Conservation (phyloP, 2,888 invertebrate species). For the Tolmerus cingulatus region DNA sequence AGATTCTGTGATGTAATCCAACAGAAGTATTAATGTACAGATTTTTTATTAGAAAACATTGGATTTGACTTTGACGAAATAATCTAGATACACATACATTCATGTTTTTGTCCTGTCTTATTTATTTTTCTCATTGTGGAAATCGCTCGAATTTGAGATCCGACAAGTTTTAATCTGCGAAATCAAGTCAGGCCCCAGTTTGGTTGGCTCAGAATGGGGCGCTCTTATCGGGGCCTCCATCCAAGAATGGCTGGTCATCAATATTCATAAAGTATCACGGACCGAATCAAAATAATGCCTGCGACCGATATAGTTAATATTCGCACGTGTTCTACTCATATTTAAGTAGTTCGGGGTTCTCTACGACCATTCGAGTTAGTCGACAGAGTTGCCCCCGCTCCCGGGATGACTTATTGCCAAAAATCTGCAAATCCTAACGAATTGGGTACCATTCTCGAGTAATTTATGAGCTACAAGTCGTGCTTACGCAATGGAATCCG, state of each 20-base stretch:
- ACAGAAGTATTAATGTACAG: too few relatives aligned
- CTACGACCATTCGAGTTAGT: background rate
- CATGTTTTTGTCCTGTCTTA: background rate
- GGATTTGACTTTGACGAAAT: too few relatives aligned
- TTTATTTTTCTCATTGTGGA: background rate
- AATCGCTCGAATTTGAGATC: background rate
- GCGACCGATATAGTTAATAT: constrained; percentile 31
- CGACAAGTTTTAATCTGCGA: background rate
- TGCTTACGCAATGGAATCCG: constrained; percentile 48
- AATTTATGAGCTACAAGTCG: constrained; percentile 48
- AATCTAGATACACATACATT: too few relatives aligned
- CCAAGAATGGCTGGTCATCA: constrained; percentile 3
- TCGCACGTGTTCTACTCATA: constrained; percentile 40
- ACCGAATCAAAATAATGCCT: constrained; percentile 26
- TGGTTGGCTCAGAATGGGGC: background rate
- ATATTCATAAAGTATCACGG: constrained; percentile 36
- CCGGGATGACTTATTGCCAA: constrained; percentile 44
- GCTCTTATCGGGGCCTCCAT: background rate
- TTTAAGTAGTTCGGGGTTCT: constrained; percentile 16
- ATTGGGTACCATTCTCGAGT: constrained; percentile 45
- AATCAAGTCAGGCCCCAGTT: background rate
- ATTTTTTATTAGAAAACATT: too few relatives aligned
- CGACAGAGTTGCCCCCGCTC: background rate
- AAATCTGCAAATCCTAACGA: constrained; percentile 48
- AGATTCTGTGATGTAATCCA: too few relatives aligned